Base-by-base conservation (phyloP, 2,113 vertebrate genomes). In the Sinocyclocheilus rhinocerous region DNA sequence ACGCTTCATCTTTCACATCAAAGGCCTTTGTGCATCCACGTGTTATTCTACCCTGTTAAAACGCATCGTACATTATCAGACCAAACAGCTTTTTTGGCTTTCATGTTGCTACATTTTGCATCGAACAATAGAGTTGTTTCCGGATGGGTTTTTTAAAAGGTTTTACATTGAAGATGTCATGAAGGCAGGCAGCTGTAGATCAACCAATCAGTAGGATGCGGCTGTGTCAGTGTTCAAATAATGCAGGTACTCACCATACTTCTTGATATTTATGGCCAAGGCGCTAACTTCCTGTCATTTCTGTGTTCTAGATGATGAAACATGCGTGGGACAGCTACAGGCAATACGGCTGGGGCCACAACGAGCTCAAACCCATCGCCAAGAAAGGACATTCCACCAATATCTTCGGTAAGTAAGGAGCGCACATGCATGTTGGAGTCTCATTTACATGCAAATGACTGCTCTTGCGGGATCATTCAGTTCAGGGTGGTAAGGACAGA, bases 331-430 rank as follows among this genome's bases (percentile, higher is more conserved):
- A 97, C 95, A 99, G 97, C 95, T 99, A 99, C 81, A 94, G 96
- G 80, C 96, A 96, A 50, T 99, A 98, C 52, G 97, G 98, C 90
- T 99, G 98, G 98, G 98, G 98, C 79, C 97, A 99, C 94, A 99
- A 99, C 80, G 98, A 99, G 91, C 95, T 99, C 90, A 99, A 98
- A 93, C 98, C 98, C 84, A 96, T 99, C 89, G 97, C 98, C 89
- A 97, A 96, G 94, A 99, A 99, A 95, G 98, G 98, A 93, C 98
- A 99, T 95, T 96, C 97, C 92, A 98, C 98, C 86, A 99, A 99
- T 93, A 99, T 99, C 94, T 99, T 99, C 88, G 98, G 98, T 99
- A 96, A 96, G 97, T 81, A 45, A 73, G 78, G 57, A 57, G 24
- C 85, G 4, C 33, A 88, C 82, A 36, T 85, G 52, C 72, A 10